These are phyloP conservation scores for Dendrocincla tyrannina DNA, from an alignment of 2,797 vertebrate genomes.

Conservation along the genomic window DNA sequence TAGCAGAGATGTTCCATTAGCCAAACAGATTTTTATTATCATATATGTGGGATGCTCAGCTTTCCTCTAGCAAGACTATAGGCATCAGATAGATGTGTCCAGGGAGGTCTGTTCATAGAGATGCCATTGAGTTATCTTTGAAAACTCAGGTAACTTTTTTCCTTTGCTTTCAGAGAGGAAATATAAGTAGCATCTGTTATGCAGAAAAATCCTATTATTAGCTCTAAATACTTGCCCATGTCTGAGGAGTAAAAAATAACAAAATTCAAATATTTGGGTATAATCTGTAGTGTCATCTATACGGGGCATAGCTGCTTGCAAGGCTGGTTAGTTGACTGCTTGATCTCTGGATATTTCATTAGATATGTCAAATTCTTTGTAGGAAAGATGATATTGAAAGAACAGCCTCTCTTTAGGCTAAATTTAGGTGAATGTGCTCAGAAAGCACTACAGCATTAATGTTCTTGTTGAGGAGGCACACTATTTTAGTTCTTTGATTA, in stretches of 20 bases:
- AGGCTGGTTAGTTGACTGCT: background rate
- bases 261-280: background rate
- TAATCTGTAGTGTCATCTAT: background rate
- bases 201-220: background rate
- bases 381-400: background rate
- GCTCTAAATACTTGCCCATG: background rate
- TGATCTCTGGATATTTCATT: background rate
- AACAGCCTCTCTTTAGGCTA: background rate
- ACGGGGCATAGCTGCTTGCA: background rate
- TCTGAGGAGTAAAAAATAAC: background rate
- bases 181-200: background rate
- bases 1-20: background rate
- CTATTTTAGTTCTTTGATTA: background rate
- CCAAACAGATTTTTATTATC: background rate
- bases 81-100: background rate
- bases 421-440: background rate
- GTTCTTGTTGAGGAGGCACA: background rate
- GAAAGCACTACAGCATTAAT: background rate
- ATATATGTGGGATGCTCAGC: background rate
- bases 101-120: background rate
- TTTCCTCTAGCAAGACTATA: background rate
- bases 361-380: background rate
- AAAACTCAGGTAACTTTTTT: background rate
- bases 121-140: background rate
- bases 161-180: background rate